Conservation (phyloP, 2,113 vertebrate species). For the Motacilla alba region DNA sequence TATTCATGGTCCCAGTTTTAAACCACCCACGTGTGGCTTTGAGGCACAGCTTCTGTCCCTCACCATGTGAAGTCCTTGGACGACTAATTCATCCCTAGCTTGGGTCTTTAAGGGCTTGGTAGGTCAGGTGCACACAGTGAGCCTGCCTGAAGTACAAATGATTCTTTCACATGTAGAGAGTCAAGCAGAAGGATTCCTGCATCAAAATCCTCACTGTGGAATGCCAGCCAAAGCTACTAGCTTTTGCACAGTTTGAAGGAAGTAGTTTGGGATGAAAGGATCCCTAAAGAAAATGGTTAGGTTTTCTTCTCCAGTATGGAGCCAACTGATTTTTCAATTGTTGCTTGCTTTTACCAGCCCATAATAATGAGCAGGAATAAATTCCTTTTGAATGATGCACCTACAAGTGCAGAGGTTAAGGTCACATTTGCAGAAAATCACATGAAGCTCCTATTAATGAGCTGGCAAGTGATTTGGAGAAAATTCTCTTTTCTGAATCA, state of each 20-base stretch:
- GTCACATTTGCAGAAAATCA: constrained; percentile 8
- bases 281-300: not conserved
- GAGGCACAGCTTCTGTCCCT: not conserved
- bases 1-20: not conserved
- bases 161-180: not conserved
- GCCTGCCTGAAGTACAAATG: not conserved
- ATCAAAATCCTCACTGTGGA: not conserved
- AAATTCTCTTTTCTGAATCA: constrained; percentile 46
- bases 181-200: not conserved
- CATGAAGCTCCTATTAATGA: constrained; percentile 5
- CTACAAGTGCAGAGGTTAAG: not conserved
- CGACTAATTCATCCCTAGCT: not conserved
- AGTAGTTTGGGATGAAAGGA: not conserved
- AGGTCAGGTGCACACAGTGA: not conserved
- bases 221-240: not conserved
- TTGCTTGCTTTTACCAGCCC: not conserved
- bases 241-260: not conserved
- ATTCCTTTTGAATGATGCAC: not conserved
- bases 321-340: not conserved
- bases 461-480: constrained; percentile 36
- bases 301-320: not conserved
- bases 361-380: not conserved
- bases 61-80: not conserved
- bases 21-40: not conserved
- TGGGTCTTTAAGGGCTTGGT: not conserved